A percentile compares a stretch with the other conserved stretches of the same genome.
These are phyloP conservation scores for Gonioctena quinquepunctata DNA, from an alignment of 1,140 invertebrate genomes.

Conservation along the genomic window DNA sequence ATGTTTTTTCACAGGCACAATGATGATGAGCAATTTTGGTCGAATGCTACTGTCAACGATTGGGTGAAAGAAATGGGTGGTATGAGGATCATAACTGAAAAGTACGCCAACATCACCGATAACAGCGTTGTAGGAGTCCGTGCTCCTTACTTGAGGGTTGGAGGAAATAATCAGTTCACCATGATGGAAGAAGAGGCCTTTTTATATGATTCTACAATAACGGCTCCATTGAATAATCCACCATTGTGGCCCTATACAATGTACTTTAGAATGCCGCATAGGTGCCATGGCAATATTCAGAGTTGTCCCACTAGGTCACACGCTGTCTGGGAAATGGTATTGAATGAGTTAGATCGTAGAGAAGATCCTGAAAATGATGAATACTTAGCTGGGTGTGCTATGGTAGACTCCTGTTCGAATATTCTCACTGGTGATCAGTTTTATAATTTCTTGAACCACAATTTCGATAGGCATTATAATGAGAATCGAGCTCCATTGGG, in stretches of 20 bases:
- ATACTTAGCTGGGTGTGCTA: conserved; percentile 90
- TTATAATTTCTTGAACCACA: conserved; percentile 94
- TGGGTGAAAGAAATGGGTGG: conserved; percentile 98
- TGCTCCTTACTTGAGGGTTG: conserved; percentile 89
- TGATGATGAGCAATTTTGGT: conserved; percentile 92
- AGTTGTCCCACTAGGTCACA: conserved; percentile 90
- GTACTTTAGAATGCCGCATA: conserved; percentile 95
- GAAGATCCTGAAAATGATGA: conserved; percentile 92
- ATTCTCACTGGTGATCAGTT: conserved; percentile 92
- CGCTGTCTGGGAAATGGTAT: conserved; percentile 97
- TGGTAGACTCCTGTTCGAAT: conserved; percentile 96
- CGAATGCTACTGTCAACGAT: conserved; percentile 87
- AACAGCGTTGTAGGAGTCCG: conserved; percentile 93
- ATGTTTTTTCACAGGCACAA: conserved; percentile 72
- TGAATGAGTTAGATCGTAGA: conserved; percentile 91
- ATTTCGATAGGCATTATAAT: conserved; percentile 93
- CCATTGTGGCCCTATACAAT: conserved; percentile 97
- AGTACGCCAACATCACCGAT: conserved; percentile 90
- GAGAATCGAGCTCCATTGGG: conserved; percentile 92
- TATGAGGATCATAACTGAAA: conserved; percentile 90
- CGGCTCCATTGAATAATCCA: conserved; percentile 87
- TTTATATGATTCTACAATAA: conserved; percentile 94
- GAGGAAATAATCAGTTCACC: conserved; percentile 95
- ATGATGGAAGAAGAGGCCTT: conserved; percentile 98
- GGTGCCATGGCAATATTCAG: conserved; percentile 91